phyloP scores from a whole-genome alignment of 2,797 vertebrate genomes.

The Kryptolebias ocellatus region DNA sequence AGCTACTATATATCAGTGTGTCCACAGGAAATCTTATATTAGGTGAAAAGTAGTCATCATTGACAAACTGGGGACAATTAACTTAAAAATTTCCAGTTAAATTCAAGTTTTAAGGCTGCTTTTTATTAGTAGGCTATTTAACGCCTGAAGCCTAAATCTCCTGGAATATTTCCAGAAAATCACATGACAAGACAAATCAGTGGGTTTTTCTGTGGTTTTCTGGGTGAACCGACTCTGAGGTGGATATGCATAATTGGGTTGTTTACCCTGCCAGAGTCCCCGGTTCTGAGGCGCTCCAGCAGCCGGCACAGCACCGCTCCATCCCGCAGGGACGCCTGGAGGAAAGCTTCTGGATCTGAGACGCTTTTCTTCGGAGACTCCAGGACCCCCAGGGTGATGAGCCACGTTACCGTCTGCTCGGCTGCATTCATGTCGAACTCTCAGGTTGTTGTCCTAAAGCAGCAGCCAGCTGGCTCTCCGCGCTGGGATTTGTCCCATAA shows the following conservation, averaged over 20 bases:
- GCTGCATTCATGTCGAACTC: constrained; percentile 86
- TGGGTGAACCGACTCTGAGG: too few relatives aligned
- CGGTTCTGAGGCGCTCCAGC: constrained; percentile 90
- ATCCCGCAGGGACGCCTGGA: constrained; percentile 89
- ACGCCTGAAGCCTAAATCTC: too few relatives aligned
- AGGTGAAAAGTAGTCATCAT: too few relatives aligned
- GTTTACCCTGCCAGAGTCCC: constrained; percentile 36
- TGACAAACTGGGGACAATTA: too few relatives aligned
- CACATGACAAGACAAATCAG: too few relatives aligned
- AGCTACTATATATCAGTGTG: too few relatives aligned
- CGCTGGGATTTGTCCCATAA: constrained; percentile 16
- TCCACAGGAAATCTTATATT: too few relatives aligned
- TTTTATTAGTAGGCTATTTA: too few relatives aligned
- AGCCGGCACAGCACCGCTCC: constrained; percentile 92
- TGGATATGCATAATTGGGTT: neutral
- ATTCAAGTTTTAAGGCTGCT: too few relatives aligned
- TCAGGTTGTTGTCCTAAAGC: constrained; percentile 5
- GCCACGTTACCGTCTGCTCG: constrained; percentile 97
- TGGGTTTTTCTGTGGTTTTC: too few relatives aligned
- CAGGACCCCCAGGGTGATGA: constrained; percentile 93
- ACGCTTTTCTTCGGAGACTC: constrained; percentile 96
- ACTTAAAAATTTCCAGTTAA: too few relatives aligned
- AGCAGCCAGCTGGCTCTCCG: neutral
- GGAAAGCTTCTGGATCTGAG: constrained; percentile 91
- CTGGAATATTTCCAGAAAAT: too few relatives aligned